Percentiles rank a stretch among this genome's conserved stretches.
Conservation (phyloP, 1,140 invertebrate genomes). For the Drosophila asahinai region DNA sequence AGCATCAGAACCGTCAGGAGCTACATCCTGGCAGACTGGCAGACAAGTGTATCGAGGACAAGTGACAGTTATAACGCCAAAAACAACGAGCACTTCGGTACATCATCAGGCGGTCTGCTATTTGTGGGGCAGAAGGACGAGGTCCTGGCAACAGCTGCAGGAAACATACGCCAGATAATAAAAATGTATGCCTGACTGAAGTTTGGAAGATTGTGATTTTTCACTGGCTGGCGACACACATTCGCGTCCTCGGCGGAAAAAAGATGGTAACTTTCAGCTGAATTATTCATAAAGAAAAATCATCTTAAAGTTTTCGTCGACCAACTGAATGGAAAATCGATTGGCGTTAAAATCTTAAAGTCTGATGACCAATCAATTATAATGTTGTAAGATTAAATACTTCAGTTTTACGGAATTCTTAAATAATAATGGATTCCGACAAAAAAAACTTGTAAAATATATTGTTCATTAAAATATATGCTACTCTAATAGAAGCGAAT, state of each 20-base stretch:
- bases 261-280: conserved; percentile 34
- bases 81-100: conserved; percentile 49
- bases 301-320: conserved; percentile 21
- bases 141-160: conserved; percentile 30
- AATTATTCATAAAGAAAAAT: conserved; percentile 59
- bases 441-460: too few relatives aligned
- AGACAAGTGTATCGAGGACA: conserved; percentile 70
- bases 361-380: background rate
- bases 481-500: too few relatives aligned
- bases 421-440: too few relatives aligned
- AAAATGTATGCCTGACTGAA: conserved; percentile 80
- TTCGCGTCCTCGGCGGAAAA: conserved; percentile 9
- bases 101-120: conserved; percentile 34
- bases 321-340: background rate
- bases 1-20: conserved; percentile 17
- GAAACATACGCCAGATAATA: conserved; percentile 65
- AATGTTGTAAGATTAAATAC: background rate
- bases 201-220: conserved; percentile 58
- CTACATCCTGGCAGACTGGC: conserved; percentile 39
- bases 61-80: conserved; percentile 58
- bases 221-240: conserved; percentile 30
- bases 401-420: too few relatives aligned
- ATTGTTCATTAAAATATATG: too few relatives aligned
- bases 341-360: background rate
- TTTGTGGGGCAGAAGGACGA: conserved; percentile 19